Evolutionary conservation across 2,888 invertebrate species (phyloP), one percentile per base, ranked within the genome.

Genomic region (Noctua janthe): DNA sequence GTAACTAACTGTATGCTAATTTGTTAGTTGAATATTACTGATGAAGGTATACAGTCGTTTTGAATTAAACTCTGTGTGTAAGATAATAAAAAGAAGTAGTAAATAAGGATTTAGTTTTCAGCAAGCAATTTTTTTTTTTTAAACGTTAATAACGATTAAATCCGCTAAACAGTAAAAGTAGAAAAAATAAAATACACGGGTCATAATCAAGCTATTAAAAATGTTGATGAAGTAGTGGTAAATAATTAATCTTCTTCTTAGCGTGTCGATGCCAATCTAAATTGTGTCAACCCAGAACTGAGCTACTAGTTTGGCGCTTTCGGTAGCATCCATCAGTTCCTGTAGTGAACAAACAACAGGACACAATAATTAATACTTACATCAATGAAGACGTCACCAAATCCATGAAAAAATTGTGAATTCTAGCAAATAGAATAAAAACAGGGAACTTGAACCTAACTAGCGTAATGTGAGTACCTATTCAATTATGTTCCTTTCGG

Each of bases 1-100:
- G 78, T 73, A 66, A 78, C 76, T 56, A 39, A 71, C 43, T 71
- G 20, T 76, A 39, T 76, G 71, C 47, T 62, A 56, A 85, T 82
- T 59, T 59, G 23, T 15, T 39, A n/a, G 29, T 7, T 13, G 47
- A 64, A 70, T 54, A 51, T 47, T 72, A 71, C 47, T 70, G 8
- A 62, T 83, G 35, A 56, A 69, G 39, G 59, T 67, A 23, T 71
- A 23, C 6, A 23, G 20, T 4, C 29, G 15, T 59, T 51, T 66
- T 23, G 51, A 69, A 81, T 76, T 67, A 69, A 15, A 43, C 43
- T 43, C 1, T 71, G 51, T 17, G 20, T 2, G 59, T 23, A 56
- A 54, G 4, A 1, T 23, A n/a, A 15, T 23, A 23, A 56, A 71
- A 39, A n/a, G 17, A 23, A 56, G 23, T n/a, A n/a, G 17, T 10